Evolutionary conservation across 2,888 invertebrate genomes (phyloP).

Genomic region (Chironomus riparius): DNA sequence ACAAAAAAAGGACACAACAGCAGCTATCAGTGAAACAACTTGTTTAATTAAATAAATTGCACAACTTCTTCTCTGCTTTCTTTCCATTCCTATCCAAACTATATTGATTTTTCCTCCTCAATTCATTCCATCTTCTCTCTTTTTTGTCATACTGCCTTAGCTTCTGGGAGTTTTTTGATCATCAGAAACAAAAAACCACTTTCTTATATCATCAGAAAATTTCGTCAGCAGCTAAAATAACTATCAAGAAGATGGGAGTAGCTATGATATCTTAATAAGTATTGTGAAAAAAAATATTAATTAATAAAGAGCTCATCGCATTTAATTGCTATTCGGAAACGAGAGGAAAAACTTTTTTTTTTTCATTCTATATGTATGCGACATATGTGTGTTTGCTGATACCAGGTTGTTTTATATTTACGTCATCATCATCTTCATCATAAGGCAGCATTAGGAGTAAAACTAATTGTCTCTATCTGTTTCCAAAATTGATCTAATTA

Average conservation of each 20-base stretch:
- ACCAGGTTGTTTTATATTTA: background rate
- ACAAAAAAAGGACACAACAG: slow-evolving; percentile 13
- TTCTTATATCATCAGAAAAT: background rate
- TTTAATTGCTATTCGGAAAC: background rate
- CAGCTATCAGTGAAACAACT: slow-evolving; percentile 18
- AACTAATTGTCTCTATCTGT: background rate
- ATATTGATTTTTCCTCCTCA: background rate
- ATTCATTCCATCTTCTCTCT: background rate
- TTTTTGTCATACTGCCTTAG: too few species aligned
- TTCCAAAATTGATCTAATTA: background rate
- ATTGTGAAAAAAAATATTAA: slow-evolving; percentile 4
- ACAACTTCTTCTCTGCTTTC: slow-evolving; percentile 8
- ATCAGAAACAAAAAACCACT: background rate
- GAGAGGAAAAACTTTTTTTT: background rate
- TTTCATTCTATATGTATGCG: background rate
- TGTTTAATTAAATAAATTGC: slow-evolving; percentile 24
- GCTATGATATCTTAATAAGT: slow-evolving; percentile 8
- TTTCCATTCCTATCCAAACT: background rate
- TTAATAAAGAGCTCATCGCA: slow-evolving; percentile 15
- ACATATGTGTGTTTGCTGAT: background rate
- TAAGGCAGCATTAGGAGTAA: background rate
- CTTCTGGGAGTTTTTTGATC: too few species aligned
- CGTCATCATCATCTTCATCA: background rate
- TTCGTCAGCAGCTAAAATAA: background rate
- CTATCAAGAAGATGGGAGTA: background rate